These are phyloP conservation scores for Drosophila setifemur DNA, from an alignment of 1,140 invertebrate genomes.

Conservation along the genomic window DNA sequence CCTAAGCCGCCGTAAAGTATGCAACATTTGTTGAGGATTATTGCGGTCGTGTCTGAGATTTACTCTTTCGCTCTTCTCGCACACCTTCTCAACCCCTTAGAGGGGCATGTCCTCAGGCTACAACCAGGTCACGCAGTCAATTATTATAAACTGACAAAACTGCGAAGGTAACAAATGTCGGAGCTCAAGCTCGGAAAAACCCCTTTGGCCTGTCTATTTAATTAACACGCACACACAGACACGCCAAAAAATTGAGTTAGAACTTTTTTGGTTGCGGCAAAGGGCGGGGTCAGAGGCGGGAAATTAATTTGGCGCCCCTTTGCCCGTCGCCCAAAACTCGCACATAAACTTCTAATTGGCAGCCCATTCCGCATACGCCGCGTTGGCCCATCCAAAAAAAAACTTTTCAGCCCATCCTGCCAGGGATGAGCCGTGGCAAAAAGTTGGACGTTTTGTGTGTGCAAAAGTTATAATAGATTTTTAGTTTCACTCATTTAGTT, in stretches of 20 bases:
- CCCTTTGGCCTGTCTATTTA: constrained; percentile 45
- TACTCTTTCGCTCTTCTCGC: constrained; percentile 2
- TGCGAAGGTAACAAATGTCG: constrained; percentile 50
- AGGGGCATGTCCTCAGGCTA: neutral
- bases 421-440: constrained; percentile 11
- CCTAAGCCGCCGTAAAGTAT: constrained; percentile 13
- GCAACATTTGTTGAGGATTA: constrained; percentile 41
- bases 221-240: constrained; percentile 67
- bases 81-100: constrained; percentile 24
- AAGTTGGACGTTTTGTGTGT: constrained; percentile 65
- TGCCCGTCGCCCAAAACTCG: constrained; percentile 35
- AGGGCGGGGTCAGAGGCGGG: neutral
- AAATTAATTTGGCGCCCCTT: constrained; percentile 67
- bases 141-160: constrained; percentile 69
- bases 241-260: constrained; percentile 58
- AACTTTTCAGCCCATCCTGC: constrained; percentile 26
- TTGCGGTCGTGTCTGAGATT: constrained; percentile 42
- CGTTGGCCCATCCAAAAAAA: constrained; percentile 44
- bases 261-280: constrained; percentile 31
- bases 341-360: constrained; percentile 78
- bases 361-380: constrained; percentile 71
- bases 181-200: constrained; percentile 5
- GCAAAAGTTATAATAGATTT: constrained; percentile 76
- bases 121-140: constrained; percentile 52
- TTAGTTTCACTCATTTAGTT: constrained; percentile 67